Conservation (phyloP, 2,888 invertebrate species). For the Himalopsyche japonica region DNA sequence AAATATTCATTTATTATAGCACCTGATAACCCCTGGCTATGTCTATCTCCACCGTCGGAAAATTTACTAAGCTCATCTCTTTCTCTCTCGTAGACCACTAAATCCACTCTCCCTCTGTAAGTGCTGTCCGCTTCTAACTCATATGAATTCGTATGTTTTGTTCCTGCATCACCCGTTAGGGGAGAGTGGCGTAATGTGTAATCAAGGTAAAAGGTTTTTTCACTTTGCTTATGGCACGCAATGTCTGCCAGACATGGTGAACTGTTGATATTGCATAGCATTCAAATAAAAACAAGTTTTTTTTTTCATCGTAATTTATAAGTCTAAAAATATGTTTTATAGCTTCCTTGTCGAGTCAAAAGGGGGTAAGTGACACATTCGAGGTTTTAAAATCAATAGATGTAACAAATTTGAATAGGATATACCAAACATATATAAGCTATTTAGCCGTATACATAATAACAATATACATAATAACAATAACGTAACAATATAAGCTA, state of each 20-base stretch:
- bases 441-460: too few relatives aligned
- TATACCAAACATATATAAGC: too few relatives aligned
- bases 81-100: background rate
- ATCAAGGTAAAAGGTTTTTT: constrained; percentile 35
- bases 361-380: too few relatives aligned
- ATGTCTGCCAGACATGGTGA: background rate
- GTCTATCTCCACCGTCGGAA: background rate
- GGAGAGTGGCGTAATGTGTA: constrained; percentile 19
- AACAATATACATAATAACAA: too few relatives aligned
- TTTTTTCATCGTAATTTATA: too few relatives aligned
- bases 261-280: background rate
- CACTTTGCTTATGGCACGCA: constrained; percentile 21
- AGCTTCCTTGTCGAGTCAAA: too few relatives aligned
- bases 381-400: too few relatives aligned
- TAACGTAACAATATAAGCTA: too few relatives aligned
- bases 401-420: too few relatives aligned
- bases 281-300: background rate
- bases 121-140: background rate
- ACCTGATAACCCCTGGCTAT: background rate
- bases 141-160: background rate
- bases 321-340: too few relatives aligned
- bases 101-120: background rate
- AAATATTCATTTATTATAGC: too few relatives aligned
- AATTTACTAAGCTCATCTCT: background rate
- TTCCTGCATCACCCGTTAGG: constrained; percentile 1